Percentiles rank a stretch among this genome's conserved stretches.
Conservation (phyloP, 2,888 invertebrate species). For the Yponomeuta malinellus region DNA sequence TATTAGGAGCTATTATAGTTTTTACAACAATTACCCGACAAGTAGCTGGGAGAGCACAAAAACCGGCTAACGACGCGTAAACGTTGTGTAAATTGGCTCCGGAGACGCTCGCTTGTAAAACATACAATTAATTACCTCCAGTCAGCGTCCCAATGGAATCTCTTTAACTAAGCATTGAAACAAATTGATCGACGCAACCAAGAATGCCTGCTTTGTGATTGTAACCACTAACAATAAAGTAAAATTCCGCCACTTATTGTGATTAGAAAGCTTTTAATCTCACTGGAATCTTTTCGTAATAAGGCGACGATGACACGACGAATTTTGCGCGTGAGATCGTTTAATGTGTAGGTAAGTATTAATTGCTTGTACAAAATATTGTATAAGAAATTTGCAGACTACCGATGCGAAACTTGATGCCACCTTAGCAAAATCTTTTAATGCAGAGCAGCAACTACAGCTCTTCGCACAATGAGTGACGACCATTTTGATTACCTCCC, state of each 20-base stretch:
- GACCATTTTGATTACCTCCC: constrained; percentile 57
- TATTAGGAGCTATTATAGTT: constrained; percentile 26
- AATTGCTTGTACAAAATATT: constrained; percentile 53
- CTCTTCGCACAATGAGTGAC: constrained; percentile 45
- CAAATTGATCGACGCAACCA: background rate
- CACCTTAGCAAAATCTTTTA: constrained; percentile 50
- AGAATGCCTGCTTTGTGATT: background rate
- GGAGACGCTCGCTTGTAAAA: constrained; percentile 16
- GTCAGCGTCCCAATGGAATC: constrained; percentile 11
- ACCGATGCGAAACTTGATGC: constrained; percentile 36
- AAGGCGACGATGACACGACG: constrained; percentile 9
- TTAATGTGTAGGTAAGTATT: constrained; percentile 30
- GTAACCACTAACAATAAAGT: background rate
- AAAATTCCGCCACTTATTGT: background rate
- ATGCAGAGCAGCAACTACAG: constrained; percentile 32
- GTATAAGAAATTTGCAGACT: constrained; percentile 26
- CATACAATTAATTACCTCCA: constrained; percentile 14
- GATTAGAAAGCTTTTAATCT: constrained; percentile 13
- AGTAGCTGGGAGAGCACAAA: constrained; percentile 31
- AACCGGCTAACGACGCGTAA: constrained; percentile 43
- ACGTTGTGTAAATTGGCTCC: constrained; percentile 40
- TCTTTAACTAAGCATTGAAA: constrained; percentile 7
- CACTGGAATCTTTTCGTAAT: constrained; percentile 12
- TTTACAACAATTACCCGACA: constrained; percentile 46
- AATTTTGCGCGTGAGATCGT: constrained; percentile 23